phyloP scores from a whole-genome alignment of 2,888 invertebrate genomes.

The Tinea semifulvella region DNA sequence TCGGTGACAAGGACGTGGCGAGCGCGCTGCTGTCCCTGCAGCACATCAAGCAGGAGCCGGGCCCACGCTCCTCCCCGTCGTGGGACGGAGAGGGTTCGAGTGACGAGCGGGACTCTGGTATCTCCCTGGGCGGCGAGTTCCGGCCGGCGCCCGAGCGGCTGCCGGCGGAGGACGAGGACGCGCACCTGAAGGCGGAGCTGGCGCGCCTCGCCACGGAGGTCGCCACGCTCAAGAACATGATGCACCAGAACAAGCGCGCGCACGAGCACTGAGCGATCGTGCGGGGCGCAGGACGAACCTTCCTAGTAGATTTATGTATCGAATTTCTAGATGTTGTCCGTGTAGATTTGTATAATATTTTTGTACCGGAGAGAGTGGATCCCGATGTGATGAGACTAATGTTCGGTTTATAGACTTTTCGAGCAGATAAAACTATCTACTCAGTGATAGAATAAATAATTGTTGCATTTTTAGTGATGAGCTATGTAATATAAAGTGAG shows the following conservation, averaged over 20 bases:
- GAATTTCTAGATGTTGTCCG: constrained; percentile 23
- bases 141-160: constrained; percentile 43
- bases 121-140: constrained; percentile 81
- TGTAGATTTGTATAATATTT: neutral
- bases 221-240: constrained; percentile 85
- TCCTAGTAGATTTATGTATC: constrained; percentile 23
- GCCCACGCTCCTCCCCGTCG: constrained; percentile 79
- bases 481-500: constrained; percentile 42
- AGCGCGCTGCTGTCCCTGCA: constrained; percentile 84
- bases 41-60: constrained; percentile 88
- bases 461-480: constrained; percentile 63
- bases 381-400: constrained; percentile 30
- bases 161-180: constrained; percentile 74
- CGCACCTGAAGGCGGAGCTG: constrained; percentile 84
- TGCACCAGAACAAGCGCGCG: constrained; percentile 71
- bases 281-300: constrained; percentile 20
- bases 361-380: constrained; percentile 4
- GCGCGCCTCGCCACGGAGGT: constrained; percentile 91
- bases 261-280: constrained; percentile 49
- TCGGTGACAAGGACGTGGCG: constrained; percentile 89
- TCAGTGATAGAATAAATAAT: constrained; percentile 57
- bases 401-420: constrained; percentile 47
- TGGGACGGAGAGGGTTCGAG: constrained; percentile 92
- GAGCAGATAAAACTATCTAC: constrained; percentile 64
- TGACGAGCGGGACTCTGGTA: constrained; percentile 90